Evolutionary conservation across 2,888 invertebrate genomes (phyloP).

Genomic region (Caenorhabditis sinica): DNA sequence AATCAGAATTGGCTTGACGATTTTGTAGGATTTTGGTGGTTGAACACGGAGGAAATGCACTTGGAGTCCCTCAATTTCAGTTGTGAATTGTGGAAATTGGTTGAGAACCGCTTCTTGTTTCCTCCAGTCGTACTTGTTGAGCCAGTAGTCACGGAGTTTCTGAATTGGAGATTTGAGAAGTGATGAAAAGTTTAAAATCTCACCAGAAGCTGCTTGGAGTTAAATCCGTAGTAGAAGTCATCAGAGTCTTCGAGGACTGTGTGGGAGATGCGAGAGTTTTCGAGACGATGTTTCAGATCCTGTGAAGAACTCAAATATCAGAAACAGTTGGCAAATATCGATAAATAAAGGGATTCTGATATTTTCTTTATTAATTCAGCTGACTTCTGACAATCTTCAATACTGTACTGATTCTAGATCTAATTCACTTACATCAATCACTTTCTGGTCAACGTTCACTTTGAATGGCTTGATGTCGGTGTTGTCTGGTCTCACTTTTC

Average conservation of each 20-base stretch:
- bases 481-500: conserved; percentile 71
- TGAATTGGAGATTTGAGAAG: neutral
- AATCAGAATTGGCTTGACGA: conserved; percentile 87
- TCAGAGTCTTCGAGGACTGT: conserved; percentile 84
- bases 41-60: conserved; percentile 90
- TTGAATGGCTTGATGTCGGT: conserved; percentile 74
- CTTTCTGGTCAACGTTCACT: conserved; percentile 72
- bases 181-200: too few relatives aligned
- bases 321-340: neutral
- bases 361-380: neutral
- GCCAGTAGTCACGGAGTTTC: conserved; percentile 88
- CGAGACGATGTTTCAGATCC: conserved; percentile 85
- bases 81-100: conserved; percentile 89
- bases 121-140: conserved; percentile 88
- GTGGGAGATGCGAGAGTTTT: conserved; percentile 83
- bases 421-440: conserved; percentile 63
- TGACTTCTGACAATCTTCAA: neutral
- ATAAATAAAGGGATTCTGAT: too few relatives aligned
- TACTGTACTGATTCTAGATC: neutral
- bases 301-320: conserved; percentile 9
- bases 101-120: conserved; percentile 89
- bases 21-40: conserved; percentile 80
- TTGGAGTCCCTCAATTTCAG: conserved; percentile 88
- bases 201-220: conserved; percentile 86
- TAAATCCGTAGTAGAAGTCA: conserved; percentile 91